Percentiles rank a stretch among this genome's conserved stretches.
Conservation (phyloP, 2,113 vertebrate genomes). For the mouse (Mus musculus) region DNA sequence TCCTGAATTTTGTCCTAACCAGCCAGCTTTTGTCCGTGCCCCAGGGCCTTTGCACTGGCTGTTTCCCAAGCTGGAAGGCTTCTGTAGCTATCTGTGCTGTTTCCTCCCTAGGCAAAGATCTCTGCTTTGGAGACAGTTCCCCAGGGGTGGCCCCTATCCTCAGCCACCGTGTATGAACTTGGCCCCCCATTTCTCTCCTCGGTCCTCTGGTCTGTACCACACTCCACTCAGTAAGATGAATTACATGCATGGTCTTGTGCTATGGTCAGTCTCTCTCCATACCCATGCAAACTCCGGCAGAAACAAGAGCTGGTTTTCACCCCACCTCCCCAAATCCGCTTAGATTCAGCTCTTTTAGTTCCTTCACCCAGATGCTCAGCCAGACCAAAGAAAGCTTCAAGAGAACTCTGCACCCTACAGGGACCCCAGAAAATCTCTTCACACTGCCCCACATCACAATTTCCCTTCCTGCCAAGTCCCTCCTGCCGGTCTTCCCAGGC, state of each 20-base stretch:
- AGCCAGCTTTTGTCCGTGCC: background rate
- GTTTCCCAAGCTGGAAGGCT: background rate
- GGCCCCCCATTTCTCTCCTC: background rate
- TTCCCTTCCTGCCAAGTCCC: background rate
- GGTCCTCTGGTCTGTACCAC: background rate
- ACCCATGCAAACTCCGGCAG: background rate
- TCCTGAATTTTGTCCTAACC: background rate
- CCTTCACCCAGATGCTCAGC: background rate
- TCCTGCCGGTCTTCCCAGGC: background rate
- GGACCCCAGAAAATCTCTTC: background rate
- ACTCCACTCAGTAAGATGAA: background rate
- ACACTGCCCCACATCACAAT: background rate
- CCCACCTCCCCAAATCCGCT: background rate
- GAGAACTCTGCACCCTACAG: background rate
- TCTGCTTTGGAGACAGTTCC: background rate
- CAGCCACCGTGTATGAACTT: background rate
- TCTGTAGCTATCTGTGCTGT: background rate
- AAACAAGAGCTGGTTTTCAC: background rate
- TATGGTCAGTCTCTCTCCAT: background rate
- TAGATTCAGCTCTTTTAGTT: background rate
- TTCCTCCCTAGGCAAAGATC: background rate
- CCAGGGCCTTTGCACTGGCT: slow-evolving; percentile 31
- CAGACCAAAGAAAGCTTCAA: background rate
- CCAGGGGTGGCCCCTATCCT: background rate
- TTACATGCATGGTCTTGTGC: background rate